A percentile compares a stretch with the other conserved stretches of the same genome.
Conservation (phyloP, 2,888 invertebrate genomes). For the Leptinotarsa haldemani region DNA sequence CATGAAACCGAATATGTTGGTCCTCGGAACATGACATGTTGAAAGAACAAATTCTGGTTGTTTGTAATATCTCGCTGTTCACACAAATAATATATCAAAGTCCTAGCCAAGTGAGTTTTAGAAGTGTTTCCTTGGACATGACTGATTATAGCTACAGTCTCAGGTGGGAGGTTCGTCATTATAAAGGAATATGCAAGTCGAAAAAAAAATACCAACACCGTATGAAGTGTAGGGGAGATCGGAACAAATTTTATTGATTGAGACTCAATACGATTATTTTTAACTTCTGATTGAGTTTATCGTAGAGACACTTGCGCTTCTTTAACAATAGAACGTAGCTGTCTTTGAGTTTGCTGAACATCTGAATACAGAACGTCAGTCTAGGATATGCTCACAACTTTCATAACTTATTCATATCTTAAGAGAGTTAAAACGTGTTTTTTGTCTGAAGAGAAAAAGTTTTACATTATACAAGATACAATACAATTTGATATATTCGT, state of each 20-base stretch:
- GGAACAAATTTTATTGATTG: not conserved
- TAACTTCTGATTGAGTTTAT: too few species aligned
- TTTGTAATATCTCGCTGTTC: constrained; percentile 61
- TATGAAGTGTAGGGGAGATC: constrained; percentile 20
- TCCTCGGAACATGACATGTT: constrained; percentile 79
- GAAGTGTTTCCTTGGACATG: constrained; percentile 62
- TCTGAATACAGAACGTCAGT: too few species aligned
- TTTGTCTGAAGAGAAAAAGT: not conserved
- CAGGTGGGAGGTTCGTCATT: constrained; percentile 58
- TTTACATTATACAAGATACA: not conserved
- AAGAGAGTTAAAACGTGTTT: not conserved
- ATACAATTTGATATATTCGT: too few species aligned
- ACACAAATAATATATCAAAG: constrained; percentile 64
- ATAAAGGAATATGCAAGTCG: constrained; percentile 47
- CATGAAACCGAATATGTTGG: constrained; percentile 48
- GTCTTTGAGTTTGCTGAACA: too few species aligned
- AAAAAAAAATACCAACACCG: constrained; percentile 37
- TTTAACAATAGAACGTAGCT: too few species aligned
- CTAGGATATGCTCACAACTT: too few species aligned
- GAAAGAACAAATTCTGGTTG: constrained; percentile 60
- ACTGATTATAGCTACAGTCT: constrained; percentile 60
- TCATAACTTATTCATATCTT: too few species aligned
- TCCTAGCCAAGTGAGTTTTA: constrained; percentile 57
- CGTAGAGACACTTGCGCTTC: too few species aligned
- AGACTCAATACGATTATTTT: not conserved